Evolutionary conservation across 2,888 invertebrate genomes (phyloP).

Genomic region (Pterobdella sp.): DNA sequence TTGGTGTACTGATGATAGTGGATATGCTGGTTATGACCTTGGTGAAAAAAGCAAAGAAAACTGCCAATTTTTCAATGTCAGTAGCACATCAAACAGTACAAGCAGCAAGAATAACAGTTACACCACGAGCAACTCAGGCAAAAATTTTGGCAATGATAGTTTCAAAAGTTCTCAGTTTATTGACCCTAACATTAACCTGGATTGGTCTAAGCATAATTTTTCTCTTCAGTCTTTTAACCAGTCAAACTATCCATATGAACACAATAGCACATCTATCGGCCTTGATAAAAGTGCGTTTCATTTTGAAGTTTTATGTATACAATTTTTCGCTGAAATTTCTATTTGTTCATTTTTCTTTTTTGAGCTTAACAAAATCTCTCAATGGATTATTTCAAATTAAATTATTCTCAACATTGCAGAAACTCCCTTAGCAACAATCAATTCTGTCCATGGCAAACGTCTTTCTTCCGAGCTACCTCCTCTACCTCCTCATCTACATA

Average conservation of each 20-base stretch:
- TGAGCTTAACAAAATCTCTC: too few relatives aligned
- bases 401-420: conserved; percentile 39
- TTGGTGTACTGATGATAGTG: too few relatives aligned
- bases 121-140: neutral
- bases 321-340: too few relatives aligned
- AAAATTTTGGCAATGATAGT: too few relatives aligned
- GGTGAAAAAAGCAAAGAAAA: neutral
- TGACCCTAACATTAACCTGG: neutral
- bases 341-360: too few relatives aligned
- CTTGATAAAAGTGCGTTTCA: too few relatives aligned
- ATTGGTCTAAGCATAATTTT: neutral
- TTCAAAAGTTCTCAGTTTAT: neutral
- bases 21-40: neutral
- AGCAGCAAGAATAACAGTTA: neutral
- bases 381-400: too few relatives aligned
- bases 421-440: conserved; percentile 76
- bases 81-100: neutral
- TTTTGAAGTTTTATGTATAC: too few relatives aligned
- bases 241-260: too few relatives aligned
- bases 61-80: neutral
- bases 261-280: too few relatives aligned
- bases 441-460: conserved; percentile 61
- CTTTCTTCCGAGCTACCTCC: conserved; percentile 29
- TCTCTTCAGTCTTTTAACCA: neutral
- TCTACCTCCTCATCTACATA: neutral